A percentile compares a stretch with the other conserved stretches of the same genome.
phyloP scores from a whole-genome alignment of 2,113 vertebrate genomes.

The Butastur rufipennis region DNA sequence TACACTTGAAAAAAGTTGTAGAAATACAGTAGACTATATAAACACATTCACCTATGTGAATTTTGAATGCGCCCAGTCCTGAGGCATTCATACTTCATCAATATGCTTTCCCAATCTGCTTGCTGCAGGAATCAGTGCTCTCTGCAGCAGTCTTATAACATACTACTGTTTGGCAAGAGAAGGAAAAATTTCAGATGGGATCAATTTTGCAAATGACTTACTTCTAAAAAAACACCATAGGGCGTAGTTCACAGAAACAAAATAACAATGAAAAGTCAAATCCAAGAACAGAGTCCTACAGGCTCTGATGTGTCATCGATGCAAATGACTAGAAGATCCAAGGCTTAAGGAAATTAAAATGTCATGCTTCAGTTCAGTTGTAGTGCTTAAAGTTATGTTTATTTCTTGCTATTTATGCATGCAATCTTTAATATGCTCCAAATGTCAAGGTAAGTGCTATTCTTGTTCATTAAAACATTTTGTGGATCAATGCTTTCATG shows the following conservation, averaged over 20 bases:
- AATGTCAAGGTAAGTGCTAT: slow-evolving; percentile 62
- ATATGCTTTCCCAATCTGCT: not conserved
- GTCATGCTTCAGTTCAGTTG: slow-evolving; percentile 37
- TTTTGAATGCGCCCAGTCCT: not conserved
- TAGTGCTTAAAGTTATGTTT: slow-evolving; percentile 51
- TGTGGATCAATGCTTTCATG: slow-evolving; percentile 42
- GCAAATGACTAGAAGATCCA: slow-evolving; percentile 27
- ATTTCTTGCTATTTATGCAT: slow-evolving; percentile 47
- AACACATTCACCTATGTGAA: not conserved
- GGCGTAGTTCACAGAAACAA: not conserved
- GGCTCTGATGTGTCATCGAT: not conserved
- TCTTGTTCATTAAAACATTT: slow-evolving; percentile 61
- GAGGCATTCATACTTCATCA: not conserved
- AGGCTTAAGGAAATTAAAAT: slow-evolving; percentile 53
- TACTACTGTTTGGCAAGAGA: not conserved
- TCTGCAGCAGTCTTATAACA: not conserved
- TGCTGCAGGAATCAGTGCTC: not conserved
- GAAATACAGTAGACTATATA: not conserved
- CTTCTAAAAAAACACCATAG: not conserved
- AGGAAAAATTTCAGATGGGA: not conserved
- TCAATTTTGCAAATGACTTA: not conserved
- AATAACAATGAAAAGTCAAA: slow-evolving; percentile 1
- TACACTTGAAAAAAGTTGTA: not conserved
- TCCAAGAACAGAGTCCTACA: not conserved
- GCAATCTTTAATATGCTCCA: slow-evolving; percentile 10